Evolutionary conservation across 2,888 invertebrate species (phyloP).

Genomic region (Cinara cedri): DNA sequence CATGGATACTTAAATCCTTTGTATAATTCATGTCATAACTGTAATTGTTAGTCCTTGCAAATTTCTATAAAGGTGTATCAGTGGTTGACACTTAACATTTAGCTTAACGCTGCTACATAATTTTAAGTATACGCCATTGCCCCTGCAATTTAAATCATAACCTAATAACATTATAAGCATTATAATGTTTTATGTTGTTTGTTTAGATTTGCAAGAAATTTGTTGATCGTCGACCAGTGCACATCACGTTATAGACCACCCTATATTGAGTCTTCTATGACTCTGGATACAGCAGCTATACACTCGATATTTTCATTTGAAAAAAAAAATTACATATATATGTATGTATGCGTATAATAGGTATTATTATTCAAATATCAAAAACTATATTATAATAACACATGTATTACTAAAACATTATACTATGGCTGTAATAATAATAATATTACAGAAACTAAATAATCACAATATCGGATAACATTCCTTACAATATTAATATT

Average conservation of each 20-base stretch:
- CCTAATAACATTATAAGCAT: conserved; percentile 1
- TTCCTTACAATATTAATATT: conserved; percentile 4
- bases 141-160: background rate
- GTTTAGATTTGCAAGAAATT: conserved; percentile 19
- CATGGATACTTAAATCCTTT: background rate
- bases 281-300: background rate
- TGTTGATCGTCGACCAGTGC: conserved; percentile 12
- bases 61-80: no score
- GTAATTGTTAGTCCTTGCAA: background rate
- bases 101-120: background rate
- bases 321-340: background rate
- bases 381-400: background rate
- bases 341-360: background rate
- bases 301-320: background rate
- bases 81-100: no score
- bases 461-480: background rate
- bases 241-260: no score
- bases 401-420: background rate
- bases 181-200: background rate
- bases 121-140: background rate
- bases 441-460: background rate
- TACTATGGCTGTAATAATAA: background rate
- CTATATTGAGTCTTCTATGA: background rate
- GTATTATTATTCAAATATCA: background rate
- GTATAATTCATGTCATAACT: background rate